Base-by-base conservation (phyloP, 2,113 vertebrate genomes). In the Syrrhaptes paradoxus region DNA sequence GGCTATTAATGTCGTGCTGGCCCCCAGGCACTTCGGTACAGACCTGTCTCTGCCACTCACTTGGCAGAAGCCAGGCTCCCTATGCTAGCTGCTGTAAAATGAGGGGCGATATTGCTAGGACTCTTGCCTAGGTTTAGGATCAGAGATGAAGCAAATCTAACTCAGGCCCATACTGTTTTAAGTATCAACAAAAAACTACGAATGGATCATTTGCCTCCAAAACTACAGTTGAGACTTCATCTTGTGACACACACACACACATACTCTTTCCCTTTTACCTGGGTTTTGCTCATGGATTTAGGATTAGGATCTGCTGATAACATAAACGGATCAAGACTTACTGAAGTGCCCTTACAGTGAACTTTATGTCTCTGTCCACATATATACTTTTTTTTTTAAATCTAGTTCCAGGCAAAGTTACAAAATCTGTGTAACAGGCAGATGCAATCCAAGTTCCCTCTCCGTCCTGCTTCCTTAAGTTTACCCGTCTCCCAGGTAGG, bases 241-340 rank as follows among this genome's bases (percentile, higher is more conserved):
- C 46, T 66, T 21, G 4, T 32, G n/a, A 9, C 63, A 78, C 54
- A 34, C 54, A 34, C 54, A 58, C 75, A 54, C 19, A 38, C 10
- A 19, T 41, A 41, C 34, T 78, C 75, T 76, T 94, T 36, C 61
- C 63, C 83, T 95, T 96, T 92, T 83, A 90, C 90, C 65, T 77
- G 59, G 65, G 88, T 63, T 90, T 68, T 95, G 72, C 68, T 61
- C 45, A 45, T 6, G 61, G 91, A 84, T 72, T 96, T 93, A 88
- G 87, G 87, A 96, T 97, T 97, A 96, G 51, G 83, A 93, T 74
- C 68, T 90, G 83, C 90, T 96, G 96, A 92, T 92, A 94, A 86
- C 79, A 96, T 95, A 95, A 96, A 96, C 70, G 68, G 95, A 96
- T 96, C 73, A 90, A 61, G 90, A 86, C 20, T 90, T 92, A 93